Base-by-base conservation (phyloP, 2,888 invertebrate species). In the Chirona hameri region DNA sequence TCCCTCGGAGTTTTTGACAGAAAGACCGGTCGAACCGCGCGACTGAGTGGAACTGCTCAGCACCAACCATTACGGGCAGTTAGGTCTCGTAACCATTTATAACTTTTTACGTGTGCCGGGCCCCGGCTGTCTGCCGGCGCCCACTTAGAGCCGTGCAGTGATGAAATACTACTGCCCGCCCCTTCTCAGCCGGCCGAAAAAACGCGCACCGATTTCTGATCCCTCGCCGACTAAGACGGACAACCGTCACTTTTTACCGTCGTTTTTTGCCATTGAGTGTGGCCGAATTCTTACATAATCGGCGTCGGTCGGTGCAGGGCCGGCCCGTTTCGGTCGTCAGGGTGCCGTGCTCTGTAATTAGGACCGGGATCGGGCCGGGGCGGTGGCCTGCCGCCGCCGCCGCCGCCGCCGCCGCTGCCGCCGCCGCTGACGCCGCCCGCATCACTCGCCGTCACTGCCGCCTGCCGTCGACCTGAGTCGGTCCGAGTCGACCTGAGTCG, bases 201-300 rank as follows among this genome's bases (percentile, higher is more conserved):
- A 69, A 12, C 69, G 15, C 29, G 29, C n/a, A 29, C 29, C 69
- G 29, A 69, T 69, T 69, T 69, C 69, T 69, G 69, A 69, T 69
- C 15, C 69, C 29, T 29, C n/a, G 4, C 69, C 12, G 69, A 69
- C 69, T 29, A 69, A 69, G 69, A 69, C 69, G 69, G 69, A 69
- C 69, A 69, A 69, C 69, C 69, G 69, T 69, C 69, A 69, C 69
- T 69, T 69, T 69, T 69, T 69, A 69, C 69, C 69, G 69, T 69
- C 69, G 69, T 69, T 69, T 69, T 69, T 69, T 69, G 69, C 69
- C 69, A 69, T 69, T 69, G 69, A 69, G 29, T n/a, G 69, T 29
- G 69, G 69, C 29, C 29, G 69, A 69, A 69, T 69, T 69, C 69
- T 69, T 69, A 29, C 69, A 29, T 69, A 69, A 69, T 69, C 69